Conservation (phyloP, 2,113 vertebrate species). For the Calonectris borealis region DNA sequence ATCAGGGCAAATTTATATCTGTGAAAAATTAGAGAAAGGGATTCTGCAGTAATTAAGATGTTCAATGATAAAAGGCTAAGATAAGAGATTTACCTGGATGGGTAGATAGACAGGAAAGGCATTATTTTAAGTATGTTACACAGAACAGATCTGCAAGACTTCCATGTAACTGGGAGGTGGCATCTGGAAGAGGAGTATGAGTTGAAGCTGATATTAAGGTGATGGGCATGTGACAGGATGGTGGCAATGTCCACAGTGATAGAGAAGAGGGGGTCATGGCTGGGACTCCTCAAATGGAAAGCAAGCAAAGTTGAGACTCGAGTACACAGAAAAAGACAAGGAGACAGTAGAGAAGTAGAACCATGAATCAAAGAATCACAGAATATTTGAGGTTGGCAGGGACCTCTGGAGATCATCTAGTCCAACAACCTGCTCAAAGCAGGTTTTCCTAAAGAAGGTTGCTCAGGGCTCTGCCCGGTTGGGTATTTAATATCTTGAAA, state of each 20-base stretch:
- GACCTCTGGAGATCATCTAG: background rate
- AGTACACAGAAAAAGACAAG: background rate
- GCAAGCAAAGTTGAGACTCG: background rate
- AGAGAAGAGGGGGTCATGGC: background rate
- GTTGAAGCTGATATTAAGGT: background rate
- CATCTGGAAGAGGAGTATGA: background rate
- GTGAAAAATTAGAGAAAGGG: background rate
- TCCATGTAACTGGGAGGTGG: background rate
- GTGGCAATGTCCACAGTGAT: background rate
- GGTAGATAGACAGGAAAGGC: background rate
- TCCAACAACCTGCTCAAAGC: background rate
- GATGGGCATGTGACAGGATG: background rate
- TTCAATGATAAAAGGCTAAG: background rate
- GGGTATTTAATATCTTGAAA: background rate
- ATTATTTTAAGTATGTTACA: background rate
- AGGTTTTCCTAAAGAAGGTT: background rate
- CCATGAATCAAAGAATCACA: background rate
- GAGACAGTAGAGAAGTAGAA: background rate
- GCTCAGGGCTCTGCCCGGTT: background rate
- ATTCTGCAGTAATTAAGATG: background rate
- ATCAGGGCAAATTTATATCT: background rate
- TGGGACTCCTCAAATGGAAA: background rate
- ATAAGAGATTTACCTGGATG: background rate
- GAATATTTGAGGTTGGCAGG: background rate
- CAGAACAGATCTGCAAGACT: background rate